These are phyloP conservation scores for Puma concolor DNA, from an alignment of 2,113 vertebrate genomes.

Conservation along the genomic window DNA sequence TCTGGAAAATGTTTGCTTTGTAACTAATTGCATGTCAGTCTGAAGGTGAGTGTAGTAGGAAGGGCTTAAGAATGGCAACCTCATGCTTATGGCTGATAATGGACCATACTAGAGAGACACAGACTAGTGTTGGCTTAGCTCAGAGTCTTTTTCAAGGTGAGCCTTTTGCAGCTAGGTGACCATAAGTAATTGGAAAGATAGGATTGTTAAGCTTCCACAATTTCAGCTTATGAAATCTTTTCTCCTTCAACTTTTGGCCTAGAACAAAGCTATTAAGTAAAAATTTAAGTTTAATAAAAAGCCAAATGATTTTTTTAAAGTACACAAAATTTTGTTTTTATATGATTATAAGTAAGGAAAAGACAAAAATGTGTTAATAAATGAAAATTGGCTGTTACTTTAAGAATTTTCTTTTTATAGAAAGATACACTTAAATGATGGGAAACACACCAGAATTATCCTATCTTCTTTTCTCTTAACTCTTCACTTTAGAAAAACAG, in stretches of 20 bases:
- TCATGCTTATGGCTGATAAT: not conserved
- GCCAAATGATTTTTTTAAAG: constrained; percentile 17
- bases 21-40: not conserved
- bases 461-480: not conserved
- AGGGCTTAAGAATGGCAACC: not conserved
- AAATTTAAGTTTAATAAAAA: constrained; percentile 44
- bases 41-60: constrained; percentile 2
- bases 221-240: not conserved
- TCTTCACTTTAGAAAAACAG: constrained; percentile 26
- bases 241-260: not conserved
- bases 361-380: constrained; percentile 23
- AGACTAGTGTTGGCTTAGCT: not conserved
- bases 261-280: constrained; percentile 35
- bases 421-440: not conserved
- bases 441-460: not conserved
- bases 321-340: constrained; percentile 39
- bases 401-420: constrained; percentile 24
- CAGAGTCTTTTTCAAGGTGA: not conserved
- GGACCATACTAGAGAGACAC: not conserved
- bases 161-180: not conserved
- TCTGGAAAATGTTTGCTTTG: not conserved
- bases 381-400: constrained; percentile 35
- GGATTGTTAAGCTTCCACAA: not conserved
- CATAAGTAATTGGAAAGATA: not conserved
- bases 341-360: not conserved